These are phyloP conservation scores for Zygogramma bicolorata DNA, from an alignment of 2,888 invertebrate species.

Conservation along the genomic window DNA sequence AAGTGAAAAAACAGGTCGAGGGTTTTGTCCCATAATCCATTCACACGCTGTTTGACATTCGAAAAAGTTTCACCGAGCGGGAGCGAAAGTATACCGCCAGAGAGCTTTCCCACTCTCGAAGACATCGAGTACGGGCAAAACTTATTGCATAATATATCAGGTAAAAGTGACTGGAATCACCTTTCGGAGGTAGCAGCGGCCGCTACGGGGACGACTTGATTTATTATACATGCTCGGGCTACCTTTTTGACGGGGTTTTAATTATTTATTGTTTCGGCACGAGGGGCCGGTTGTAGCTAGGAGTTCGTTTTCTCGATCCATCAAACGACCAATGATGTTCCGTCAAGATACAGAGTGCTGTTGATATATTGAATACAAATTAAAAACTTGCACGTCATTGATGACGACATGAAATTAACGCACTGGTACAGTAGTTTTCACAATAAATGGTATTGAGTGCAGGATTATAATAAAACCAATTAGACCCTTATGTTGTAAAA, in stretches of 20 bases:
- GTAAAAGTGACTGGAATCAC: slow-evolving; percentile 1
- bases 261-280: background rate
- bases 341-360: no score
- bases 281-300: background rate
- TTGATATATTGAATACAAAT: no score
- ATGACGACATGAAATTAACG: no score
- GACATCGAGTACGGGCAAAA: slow-evolving; percentile 2
- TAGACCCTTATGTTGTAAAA: no score
- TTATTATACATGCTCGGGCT: background rate
- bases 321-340: no score
- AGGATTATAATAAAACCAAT: no score
- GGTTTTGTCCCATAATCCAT: background rate
- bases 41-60: background rate
- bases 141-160: slow-evolving; percentile 11
- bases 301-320: background rate
- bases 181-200: background rate
- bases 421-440: no score
- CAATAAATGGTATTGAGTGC: no score
- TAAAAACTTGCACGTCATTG: no score
- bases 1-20: no score
- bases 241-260: background rate
- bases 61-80: background rate
- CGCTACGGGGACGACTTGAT: background rate
- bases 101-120: background rate
- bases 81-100: background rate